Percentiles rank a stretch among this genome's conserved stretches.
These are phyloP conservation scores for Mixornis gularis DNA, from an alignment of 2,113 vertebrate species.

Conservation along the genomic window DNA sequence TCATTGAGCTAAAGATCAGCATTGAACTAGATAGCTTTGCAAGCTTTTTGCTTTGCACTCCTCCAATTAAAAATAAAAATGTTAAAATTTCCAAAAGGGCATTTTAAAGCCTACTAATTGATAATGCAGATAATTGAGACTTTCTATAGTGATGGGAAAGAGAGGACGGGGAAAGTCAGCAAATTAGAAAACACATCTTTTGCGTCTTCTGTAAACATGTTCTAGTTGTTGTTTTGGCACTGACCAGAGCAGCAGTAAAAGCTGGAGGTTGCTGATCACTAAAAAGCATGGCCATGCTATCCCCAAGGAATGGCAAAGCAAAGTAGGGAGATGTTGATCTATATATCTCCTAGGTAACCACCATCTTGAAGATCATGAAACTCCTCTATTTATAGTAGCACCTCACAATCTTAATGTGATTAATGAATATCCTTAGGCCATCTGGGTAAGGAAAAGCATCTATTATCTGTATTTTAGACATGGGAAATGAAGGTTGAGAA, in stretches of 20 bases:
- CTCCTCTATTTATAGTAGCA: background rate
- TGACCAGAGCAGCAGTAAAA: background rate
- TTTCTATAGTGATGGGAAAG: background rate
- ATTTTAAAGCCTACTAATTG: background rate
- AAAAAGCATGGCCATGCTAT: background rate
- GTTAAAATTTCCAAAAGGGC: background rate
- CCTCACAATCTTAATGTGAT: constrained; percentile 38
- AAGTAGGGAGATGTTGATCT: background rate
- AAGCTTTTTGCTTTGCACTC: background rate
- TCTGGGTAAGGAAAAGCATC: background rate
- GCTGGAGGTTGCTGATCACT: background rate
- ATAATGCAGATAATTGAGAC: background rate
- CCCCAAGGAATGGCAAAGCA: background rate
- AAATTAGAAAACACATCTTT: background rate
- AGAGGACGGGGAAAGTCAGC: background rate
- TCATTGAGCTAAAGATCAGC: background rate
- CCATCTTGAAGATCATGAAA: background rate
- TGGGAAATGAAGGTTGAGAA: background rate
- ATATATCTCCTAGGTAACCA: constrained; percentile 37
- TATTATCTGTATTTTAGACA: background rate
- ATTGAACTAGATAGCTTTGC: background rate
- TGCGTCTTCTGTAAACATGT: background rate
- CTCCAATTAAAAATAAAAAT: constrained; percentile 1
- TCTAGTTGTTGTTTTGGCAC: background rate
- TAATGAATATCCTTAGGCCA: constrained; percentile 45